A percentile compares a stretch with the other conserved stretches of the same genome.
Conservation (phyloP, 2,888 invertebrate species). For the Barypeithes pellucidus region DNA sequence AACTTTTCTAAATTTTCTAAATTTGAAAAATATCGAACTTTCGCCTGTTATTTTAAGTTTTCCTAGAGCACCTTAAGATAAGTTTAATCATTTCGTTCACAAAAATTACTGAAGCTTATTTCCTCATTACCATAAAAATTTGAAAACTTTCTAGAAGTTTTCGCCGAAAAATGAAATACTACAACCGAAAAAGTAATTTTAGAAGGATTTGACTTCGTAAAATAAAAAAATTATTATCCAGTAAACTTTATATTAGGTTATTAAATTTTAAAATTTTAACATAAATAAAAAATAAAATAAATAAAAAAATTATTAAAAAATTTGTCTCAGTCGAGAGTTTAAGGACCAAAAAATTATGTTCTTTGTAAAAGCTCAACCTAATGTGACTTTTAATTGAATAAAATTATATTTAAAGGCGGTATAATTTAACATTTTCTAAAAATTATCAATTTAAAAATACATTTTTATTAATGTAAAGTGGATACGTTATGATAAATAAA, state of each 20-base stretch:
- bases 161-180: constrained; percentile 24
- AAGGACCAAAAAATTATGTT: too few species aligned
- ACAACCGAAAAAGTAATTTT: constrained; percentile 30
- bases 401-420: too few species aligned
- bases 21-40: constrained; percentile 35
- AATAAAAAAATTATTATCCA: background rate
- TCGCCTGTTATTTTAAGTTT: constrained; percentile 36
- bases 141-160: constrained; percentile 32
- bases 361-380: too few species aligned
- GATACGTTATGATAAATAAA: too few species aligned
- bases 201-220: constrained; percentile 23
- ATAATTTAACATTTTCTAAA: too few species aligned
- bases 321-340: too few species aligned
- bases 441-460: too few species aligned
- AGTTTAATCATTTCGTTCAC: constrained; percentile 7
- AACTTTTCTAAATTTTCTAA: constrained; percentile 32
- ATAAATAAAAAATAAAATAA: background rate
- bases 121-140: constrained; percentile 43
- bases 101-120: constrained; percentile 32
- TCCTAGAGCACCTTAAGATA: constrained; percentile 20
- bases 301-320: background rate
- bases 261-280: constrained; percentile 4
- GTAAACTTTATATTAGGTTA: constrained; percentile 11
- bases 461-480: too few species aligned
- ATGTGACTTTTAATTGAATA: too few species aligned